phyloP scores from a whole-genome alignment of 2,797 vertebrate species.

The Margarornis squamiger region DNA sequence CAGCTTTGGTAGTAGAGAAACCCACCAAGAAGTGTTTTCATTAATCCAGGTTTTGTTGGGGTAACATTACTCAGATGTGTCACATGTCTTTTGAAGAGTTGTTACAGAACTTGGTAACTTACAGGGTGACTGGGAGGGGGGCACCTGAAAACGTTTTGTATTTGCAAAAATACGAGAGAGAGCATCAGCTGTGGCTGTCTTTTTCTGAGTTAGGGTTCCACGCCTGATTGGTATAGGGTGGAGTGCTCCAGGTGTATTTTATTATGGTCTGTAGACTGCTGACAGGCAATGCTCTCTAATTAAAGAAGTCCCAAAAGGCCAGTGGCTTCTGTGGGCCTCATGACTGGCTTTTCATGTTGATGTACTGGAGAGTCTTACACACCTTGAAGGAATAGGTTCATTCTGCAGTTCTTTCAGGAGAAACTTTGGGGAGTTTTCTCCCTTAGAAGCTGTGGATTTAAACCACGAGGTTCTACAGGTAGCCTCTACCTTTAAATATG shows the following conservation, averaged over 20 bases:
- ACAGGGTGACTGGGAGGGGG: background rate
- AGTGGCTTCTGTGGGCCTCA: background rate
- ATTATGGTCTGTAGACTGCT: background rate
- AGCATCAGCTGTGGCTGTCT: background rate
- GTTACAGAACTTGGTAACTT: background rate
- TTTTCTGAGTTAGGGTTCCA: background rate
- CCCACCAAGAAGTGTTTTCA: background rate
- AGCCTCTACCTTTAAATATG: background rate
- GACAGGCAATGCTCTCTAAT: constrained; percentile 9
- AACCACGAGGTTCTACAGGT: background rate
- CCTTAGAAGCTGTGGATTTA: background rate
- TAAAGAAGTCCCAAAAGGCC: background rate
- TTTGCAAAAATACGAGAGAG: background rate
- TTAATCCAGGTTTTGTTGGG: background rate
- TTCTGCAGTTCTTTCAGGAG: background rate
- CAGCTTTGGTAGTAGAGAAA: background rate
- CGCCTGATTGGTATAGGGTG: background rate
- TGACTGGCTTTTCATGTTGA: background rate
- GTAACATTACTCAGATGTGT: background rate
- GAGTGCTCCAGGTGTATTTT: constrained; percentile 1
- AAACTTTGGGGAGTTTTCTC: background rate
- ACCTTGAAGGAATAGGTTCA: background rate
- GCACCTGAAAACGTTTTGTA: accelerated
- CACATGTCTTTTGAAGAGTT: background rate
- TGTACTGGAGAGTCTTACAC: background rate